Evolutionary conservation across 1,140 invertebrate genomes (phyloP).

Genomic region (Conopomorpha cramerella): DNA sequence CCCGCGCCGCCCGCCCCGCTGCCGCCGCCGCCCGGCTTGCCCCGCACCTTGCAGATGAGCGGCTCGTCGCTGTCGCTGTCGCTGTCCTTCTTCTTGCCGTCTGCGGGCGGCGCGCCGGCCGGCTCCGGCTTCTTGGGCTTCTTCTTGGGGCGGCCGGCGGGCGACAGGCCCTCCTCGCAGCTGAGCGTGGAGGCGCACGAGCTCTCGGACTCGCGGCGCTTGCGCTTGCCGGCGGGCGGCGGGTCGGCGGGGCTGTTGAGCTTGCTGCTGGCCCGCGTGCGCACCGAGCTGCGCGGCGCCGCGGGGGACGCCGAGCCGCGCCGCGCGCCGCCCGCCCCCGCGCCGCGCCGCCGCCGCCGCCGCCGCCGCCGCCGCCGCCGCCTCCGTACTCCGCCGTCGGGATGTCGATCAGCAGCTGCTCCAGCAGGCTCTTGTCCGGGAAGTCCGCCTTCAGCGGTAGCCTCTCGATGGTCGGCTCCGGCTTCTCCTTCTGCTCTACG

Average conservation of each 20-base stretch:
- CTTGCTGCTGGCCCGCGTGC: too few relatives aligned
- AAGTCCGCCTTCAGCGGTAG: constrained; percentile 53
- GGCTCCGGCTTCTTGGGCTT: constrained; percentile 30
- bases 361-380: constrained; percentile 55
- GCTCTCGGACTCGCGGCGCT: constrained; percentile 77
- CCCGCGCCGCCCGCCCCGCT: too few relatives aligned
- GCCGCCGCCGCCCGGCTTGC: too few relatives aligned
- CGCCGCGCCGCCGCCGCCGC: constrained; percentile 41
- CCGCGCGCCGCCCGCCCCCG: constrained; percentile 43
- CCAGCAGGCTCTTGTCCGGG: constrained; percentile 68
- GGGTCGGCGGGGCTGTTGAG: too few relatives aligned
- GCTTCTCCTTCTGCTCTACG: constrained; percentile 15
- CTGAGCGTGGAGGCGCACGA: constrained; percentile 66
- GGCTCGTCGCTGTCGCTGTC: constrained; percentile 84
- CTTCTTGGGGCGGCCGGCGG: constrained; percentile 30
- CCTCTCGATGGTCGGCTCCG: constrained; percentile 28
- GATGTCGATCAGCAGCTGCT: constrained; percentile 79
- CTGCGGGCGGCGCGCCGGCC: constrained; percentile 13
- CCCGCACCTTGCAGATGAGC: constrained; percentile 72
- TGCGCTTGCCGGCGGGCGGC: constrained; percentile 64
- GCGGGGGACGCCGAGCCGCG: too few relatives aligned
- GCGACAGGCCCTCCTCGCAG: constrained; percentile 61
- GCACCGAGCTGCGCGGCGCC: too few relatives aligned
- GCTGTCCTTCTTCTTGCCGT: constrained; percentile 59
- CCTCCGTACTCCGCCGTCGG: constrained; percentile 66